Percentiles rank a stretch among this genome's conserved stretches.
These are phyloP conservation scores for Macrochelys suwanniensis DNA, from an alignment of 2,797 vertebrate species.

Conservation along the genomic window DNA sequence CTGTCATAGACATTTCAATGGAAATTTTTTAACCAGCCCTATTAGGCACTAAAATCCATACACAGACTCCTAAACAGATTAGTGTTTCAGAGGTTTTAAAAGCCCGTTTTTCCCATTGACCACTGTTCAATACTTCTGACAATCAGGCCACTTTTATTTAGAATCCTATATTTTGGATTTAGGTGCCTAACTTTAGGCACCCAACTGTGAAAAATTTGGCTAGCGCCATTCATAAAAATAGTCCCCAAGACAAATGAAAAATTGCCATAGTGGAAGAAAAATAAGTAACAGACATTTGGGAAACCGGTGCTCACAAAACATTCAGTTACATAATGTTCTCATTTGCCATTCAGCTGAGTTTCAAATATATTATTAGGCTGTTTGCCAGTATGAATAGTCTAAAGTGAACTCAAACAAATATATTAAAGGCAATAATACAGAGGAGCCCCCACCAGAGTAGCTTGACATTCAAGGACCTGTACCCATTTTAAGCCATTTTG, in stretches of 20 bases:
- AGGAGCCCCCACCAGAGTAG: background rate
- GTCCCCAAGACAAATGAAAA: background rate
- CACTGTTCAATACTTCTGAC: background rate
- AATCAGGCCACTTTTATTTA: background rate
- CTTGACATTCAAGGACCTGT: background rate
- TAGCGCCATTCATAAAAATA: background rate
- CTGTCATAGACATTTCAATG: background rate
- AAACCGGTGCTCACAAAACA: background rate
- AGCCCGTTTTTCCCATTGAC: background rate
- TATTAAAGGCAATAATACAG: conserved; percentile 2
- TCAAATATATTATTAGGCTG: background rate
- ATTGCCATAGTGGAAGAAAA: background rate
- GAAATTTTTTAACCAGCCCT: background rate
- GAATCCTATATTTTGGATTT: accelerated
- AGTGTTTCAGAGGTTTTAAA: background rate
- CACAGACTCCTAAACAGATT: too few relatives aligned
- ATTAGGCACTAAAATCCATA: background rate
- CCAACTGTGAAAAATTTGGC: accelerated
- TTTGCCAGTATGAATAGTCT: background rate
- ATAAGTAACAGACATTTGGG: background rate
- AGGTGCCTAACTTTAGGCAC: accelerated
- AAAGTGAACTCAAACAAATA: background rate
- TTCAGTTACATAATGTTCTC: background rate
- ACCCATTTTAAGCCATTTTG: background rate
- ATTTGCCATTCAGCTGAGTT: conserved; percentile 38